A percentile compares a stretch with the other conserved stretches of the same genome.
Evolutionary conservation across 2,888 invertebrate genomes (phyloP).

Genomic region (Scaptomyza parva): DNA sequence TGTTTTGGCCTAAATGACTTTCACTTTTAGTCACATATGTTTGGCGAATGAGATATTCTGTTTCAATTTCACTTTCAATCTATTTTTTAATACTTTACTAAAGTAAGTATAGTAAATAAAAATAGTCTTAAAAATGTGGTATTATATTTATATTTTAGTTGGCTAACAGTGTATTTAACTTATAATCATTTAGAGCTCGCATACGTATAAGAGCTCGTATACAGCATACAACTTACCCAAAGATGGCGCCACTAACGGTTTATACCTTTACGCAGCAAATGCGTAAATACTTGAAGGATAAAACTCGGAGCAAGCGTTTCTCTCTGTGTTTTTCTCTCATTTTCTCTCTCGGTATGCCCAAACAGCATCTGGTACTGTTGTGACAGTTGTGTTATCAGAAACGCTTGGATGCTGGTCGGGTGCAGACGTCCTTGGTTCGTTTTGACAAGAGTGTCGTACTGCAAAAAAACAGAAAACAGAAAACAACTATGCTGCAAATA

Average conservation of each 20-base stretch:
- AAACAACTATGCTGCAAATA: slow-evolving; percentile 53
- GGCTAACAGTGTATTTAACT: neutral
- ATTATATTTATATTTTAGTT: neutral
- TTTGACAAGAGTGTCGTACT: slow-evolving; percentile 9
- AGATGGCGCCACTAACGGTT: slow-evolving; percentile 45
- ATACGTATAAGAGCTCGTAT: slow-evolving; percentile 6
- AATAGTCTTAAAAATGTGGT: too few relatives aligned
- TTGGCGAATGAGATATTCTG: too few relatives aligned
- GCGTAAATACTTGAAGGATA: neutral
- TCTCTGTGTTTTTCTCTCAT: neutral
- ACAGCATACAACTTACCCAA: neutral
- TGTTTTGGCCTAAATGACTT: neutral
- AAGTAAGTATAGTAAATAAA: too few relatives aligned
- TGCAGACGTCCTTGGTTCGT: slow-evolving; percentile 56
- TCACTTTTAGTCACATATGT: neutral
- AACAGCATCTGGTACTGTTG: slow-evolving; percentile 37
- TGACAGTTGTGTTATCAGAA: slow-evolving; percentile 69
- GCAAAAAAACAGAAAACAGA: slow-evolving; percentile 2
- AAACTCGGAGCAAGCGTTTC: neutral
- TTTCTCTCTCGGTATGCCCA: slow-evolving; percentile 18
- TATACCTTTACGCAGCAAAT: slow-evolving; percentile 29
- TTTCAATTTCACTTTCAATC: too few relatives aligned
- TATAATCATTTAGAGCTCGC: neutral
- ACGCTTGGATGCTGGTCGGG: slow-evolving; percentile 72
- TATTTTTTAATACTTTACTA: too few relatives aligned